A percentile compares a stretch with the other conserved stretches of the same genome.
Conservation (phyloP, 2,888 invertebrate genomes). For the Nemurella pictetii region DNA sequence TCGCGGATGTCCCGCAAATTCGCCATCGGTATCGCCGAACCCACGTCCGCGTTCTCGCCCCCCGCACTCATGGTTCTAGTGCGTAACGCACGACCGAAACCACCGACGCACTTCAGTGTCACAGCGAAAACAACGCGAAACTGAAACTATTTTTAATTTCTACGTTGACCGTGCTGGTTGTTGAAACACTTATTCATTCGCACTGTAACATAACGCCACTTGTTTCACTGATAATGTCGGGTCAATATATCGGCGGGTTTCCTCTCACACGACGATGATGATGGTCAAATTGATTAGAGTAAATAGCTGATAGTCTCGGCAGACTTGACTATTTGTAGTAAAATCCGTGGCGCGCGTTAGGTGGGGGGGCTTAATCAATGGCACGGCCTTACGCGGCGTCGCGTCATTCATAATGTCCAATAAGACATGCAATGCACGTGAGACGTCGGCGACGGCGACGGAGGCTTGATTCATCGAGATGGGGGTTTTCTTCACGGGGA, state of each 20-base stretch:
- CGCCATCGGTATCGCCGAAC: not conserved
- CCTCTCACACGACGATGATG: not conserved
- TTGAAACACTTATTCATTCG: not conserved
- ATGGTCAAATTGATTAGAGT: not conserved
- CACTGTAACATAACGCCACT: not conserved
- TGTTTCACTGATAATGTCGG: not conserved
- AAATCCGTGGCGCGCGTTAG: not conserved
- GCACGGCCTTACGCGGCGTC: not conserved
- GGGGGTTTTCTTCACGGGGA: not conserved
- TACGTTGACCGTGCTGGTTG: not conserved
- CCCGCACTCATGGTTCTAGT: not conserved
- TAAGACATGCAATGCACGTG: not conserved
- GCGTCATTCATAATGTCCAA: not conserved
- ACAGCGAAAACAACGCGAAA: too few species aligned
- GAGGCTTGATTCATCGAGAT: not conserved
- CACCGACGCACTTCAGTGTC: not conserved
- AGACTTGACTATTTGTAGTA: not conserved
- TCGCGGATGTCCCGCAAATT: slow-evolving; percentile 49
- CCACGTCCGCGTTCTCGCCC: not conserved
- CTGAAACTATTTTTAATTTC: not conserved
- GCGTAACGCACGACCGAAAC: slow-evolving; percentile 3
- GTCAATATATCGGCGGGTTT: not conserved
- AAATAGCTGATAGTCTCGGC: not conserved
- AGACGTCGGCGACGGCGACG: not conserved
- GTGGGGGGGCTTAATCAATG: not conserved